phyloP scores from a whole-genome alignment of 2,113 vertebrate genomes.

The Lepisosteus oculatus region DNA sequence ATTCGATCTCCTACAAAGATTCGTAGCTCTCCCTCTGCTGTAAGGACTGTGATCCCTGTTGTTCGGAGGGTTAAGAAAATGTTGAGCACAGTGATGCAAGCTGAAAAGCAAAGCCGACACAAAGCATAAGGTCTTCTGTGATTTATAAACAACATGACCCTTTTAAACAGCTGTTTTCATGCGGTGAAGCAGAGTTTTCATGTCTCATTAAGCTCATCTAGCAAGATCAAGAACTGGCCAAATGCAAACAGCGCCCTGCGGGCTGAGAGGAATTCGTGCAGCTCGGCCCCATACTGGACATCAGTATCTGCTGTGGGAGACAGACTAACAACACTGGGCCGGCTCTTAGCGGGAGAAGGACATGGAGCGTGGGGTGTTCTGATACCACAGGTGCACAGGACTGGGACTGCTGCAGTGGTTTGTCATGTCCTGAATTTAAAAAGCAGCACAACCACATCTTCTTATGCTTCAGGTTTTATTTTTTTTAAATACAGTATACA shows the following conservation, averaged over 20 bases:
- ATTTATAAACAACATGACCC: slow-evolving; percentile 6
- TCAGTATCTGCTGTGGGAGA: neutral
- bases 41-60: neutral
- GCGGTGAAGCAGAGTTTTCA: slow-evolving; percentile 25
- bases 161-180: slow-evolving; percentile 12
- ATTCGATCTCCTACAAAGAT: too few species aligned
- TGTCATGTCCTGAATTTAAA: too few species aligned
- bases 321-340: too few species aligned
- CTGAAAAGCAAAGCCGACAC: neutral
- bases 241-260: slow-evolving; percentile 2
- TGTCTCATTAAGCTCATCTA: slow-evolving; percentile 37
- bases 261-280: slow-evolving; percentile 15
- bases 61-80: slow-evolving; percentile 10
- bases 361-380: too few species aligned
- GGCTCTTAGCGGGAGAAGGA: too few species aligned
- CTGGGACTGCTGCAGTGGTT: too few species aligned
- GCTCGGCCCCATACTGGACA: slow-evolving; percentile 6
- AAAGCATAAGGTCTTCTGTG: neutral
- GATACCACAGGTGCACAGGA: too few species aligned
- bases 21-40: neutral
- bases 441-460: too few species aligned
- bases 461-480: too few species aligned
- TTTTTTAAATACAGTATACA: too few species aligned
- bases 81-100: neutral
- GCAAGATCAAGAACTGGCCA: slow-evolving; percentile 27